Conservation (phyloP, 2,113 vertebrate genomes). For the Thomomys bottae region DNA sequence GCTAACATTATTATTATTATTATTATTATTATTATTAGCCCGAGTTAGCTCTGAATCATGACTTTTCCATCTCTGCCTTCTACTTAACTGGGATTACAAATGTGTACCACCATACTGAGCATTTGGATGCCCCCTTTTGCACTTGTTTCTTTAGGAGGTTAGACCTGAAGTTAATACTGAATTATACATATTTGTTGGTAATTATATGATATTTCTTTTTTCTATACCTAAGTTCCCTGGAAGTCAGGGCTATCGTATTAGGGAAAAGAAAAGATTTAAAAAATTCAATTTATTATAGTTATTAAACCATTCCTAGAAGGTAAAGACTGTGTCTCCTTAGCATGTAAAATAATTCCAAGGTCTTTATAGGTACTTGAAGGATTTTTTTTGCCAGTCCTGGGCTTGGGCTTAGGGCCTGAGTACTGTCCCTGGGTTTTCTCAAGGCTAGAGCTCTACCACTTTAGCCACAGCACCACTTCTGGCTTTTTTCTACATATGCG, state of each 20-base stretch:
- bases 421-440: too few relatives aligned
- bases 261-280: neutral
- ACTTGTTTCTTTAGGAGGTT: neutral
- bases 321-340: neutral
- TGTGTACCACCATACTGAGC: too few relatives aligned
- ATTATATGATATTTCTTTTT: conserved; percentile 29
- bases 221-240: neutral
- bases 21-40: too few relatives aligned
- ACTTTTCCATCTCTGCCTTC: too few relatives aligned
- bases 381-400: too few relatives aligned
- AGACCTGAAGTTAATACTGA: conserved; percentile 17
- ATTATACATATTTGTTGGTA: neutral
- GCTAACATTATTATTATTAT: too few relatives aligned
- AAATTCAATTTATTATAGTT: conserved; percentile 44
- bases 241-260: conserved; percentile 5
- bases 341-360: conserved; percentile 12
- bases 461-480: too few relatives aligned
- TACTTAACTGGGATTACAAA: too few relatives aligned
- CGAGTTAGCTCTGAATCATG: too few relatives aligned
- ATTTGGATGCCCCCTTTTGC: neutral
- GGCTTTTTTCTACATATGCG: too few relatives aligned
- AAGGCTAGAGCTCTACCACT: too few relatives aligned
- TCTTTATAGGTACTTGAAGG: neutral
- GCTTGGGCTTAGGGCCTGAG: too few relatives aligned
- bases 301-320: conserved; percentile 9